A percentile compares a stretch with the other conserved stretches of the same genome.
Conservation (phyloP, 37 sponge, comb jelly and placozoan species). For the Ianthella basta region DNA sequence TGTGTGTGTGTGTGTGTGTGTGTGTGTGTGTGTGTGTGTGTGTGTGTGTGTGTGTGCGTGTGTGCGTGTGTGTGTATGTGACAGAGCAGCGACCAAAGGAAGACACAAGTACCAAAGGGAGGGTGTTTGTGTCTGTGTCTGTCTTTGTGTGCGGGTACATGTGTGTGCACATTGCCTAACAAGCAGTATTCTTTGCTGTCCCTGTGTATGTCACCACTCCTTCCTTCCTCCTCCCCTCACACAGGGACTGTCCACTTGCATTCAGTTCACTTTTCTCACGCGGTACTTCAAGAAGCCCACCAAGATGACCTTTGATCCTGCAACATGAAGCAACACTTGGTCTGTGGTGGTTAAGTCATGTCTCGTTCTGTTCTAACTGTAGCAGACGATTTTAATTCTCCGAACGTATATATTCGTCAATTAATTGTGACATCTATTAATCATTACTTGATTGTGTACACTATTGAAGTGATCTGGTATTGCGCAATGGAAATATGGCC, state of each 20-base stretch:
- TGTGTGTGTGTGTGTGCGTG: constrained; percentile 5
- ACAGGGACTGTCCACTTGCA: neutral
- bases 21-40: neutral
- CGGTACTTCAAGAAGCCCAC: constrained; percentile 26
- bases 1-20: neutral
- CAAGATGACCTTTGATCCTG: constrained; percentile 2
- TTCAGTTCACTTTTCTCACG: constrained; percentile 14
- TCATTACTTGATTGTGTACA: too few relatives aligned
- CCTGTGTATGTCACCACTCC: neutral
- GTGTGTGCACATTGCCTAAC: neutral
- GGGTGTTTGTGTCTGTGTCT: constrained; percentile 1
- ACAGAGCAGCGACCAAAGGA: too few relatives aligned
- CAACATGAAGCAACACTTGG: neutral
- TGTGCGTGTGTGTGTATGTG: too few relatives aligned
- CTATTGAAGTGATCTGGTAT: too few relatives aligned
- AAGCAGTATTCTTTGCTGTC: neutral
- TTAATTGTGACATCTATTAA: too few relatives aligned
- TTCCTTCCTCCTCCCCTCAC: neutral
- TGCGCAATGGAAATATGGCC: too few relatives aligned
- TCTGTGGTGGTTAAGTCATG: too few relatives aligned
- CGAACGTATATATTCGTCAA: too few relatives aligned
- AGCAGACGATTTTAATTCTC: too few relatives aligned
- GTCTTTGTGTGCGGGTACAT: neutral
- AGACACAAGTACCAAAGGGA: too few relatives aligned
- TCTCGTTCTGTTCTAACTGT: too few relatives aligned